These are phyloP conservation scores for Chionoecetes opilio DNA, from an alignment of 1,140 invertebrate species.

Conservation along the genomic window DNA sequence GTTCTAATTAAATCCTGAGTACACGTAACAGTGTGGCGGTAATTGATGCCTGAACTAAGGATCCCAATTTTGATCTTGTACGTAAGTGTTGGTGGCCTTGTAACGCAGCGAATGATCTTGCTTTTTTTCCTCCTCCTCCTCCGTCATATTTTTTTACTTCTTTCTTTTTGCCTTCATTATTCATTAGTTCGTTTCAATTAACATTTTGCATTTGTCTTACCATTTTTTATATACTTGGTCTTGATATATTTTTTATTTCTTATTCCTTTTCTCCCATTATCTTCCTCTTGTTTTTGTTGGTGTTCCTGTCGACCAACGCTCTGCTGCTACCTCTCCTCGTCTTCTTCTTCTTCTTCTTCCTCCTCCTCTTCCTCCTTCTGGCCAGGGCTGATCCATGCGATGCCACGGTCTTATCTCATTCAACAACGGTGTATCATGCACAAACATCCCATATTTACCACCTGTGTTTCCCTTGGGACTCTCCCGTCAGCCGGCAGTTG, in stretches of 20 bases:
- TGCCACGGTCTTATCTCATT: neutral
- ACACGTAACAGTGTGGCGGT: neutral
- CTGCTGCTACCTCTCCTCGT: neutral
- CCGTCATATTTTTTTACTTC: neutral
- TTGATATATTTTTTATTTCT: neutral
- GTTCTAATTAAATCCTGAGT: neutral
- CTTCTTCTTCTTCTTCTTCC: neutral
- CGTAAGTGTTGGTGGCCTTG: neutral
- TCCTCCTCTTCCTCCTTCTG: neutral
- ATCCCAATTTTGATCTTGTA: neutral
- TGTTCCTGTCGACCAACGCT: no score
- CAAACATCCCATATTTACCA: neutral
- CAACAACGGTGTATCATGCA: slow-evolving; percentile 16
- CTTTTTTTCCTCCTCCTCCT: neutral
- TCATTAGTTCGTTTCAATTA: neutral
- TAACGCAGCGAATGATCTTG: neutral
- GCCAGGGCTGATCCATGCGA: neutral
- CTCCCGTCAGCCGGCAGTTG: neutral
- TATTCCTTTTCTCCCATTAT: neutral
- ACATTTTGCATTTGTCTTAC: neutral
- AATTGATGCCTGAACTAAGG: neutral
- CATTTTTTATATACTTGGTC: neutral
- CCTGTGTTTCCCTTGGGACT: neutral
- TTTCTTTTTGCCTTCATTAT: neutral
- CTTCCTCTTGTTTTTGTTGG: neutral